Base-by-base conservation (phyloP, 2,797 vertebrate genomes). In the Agapornis canus region DNA sequence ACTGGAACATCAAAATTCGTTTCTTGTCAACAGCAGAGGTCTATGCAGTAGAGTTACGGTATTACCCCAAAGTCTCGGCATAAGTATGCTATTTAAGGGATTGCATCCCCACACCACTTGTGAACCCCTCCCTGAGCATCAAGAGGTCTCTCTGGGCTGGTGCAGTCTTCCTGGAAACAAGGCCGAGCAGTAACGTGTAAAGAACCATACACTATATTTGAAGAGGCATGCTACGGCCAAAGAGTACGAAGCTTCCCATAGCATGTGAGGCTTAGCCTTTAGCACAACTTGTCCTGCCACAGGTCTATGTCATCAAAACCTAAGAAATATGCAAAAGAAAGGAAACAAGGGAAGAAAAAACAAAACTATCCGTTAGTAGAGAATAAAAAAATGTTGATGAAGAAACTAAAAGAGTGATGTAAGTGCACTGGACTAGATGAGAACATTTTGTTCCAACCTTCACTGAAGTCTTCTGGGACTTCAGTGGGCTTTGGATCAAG, bases 111-210 rank as follows among this genome's bases (percentile, higher is more conserved):
- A 90, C 82, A 97, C 70, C 91, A 90, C 49, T 91, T 94, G 88
- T 77, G 49, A 82, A 94, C 77, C 83, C 93, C 94, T 96, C 94
- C 79, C 82, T 93, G 79, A 90, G 66, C 66, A 95, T 89, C 89
- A 78, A 95, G 76, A 79, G 83, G 85, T 95, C 52, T 84, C 65
- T 35, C 72, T 72, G 68, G 89, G 94, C 73, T 94, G 92, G 88
- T 21, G 83, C 57, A 47, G 87, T 97, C 95, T 96, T 97, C 96
- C 97, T 98, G 94, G 97, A 98, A 98, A 97, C 92, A 97, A 93
- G 94, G 87, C 94, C 96, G 97, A 97, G 86, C 84, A 72, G 78
- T 77, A 91, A 96, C 27, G 52, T 90, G 68, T 91, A 94, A 96
- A 97, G 92, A 96, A 77, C 72, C 69, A n/a, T 52, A 94, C 82